These are phyloP conservation scores for Macrochelys suwanniensis DNA, from an alignment of 2,797 vertebrate genomes.

Conservation along the genomic window DNA sequence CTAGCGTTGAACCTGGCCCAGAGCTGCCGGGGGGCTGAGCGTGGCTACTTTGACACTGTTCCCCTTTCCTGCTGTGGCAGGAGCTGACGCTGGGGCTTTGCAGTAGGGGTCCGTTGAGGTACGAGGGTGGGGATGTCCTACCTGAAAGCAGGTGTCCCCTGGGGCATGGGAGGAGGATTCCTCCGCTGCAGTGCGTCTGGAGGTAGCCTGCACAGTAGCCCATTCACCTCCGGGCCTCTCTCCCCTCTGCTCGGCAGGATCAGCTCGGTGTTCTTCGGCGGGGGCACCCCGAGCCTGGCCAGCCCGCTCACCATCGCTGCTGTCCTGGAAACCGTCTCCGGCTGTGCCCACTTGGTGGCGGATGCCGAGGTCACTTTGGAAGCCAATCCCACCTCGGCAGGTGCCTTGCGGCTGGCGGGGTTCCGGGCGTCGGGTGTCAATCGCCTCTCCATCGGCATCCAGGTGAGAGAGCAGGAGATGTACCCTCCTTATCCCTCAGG, in stretches of 20 bases:
- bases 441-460: conserved; percentile 92
- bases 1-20: background rate
- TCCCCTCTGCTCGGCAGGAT: conserved; percentile 78
- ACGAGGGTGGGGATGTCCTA: background rate
- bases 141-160: background rate
- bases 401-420: conserved; percentile 78
- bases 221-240: background rate
- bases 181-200: background rate
- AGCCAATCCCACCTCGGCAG: conserved; percentile 89
- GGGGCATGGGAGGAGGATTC: background rate
- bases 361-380: conserved; percentile 90
- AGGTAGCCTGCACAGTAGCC: fast-evolving
- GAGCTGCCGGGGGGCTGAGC: background rate
- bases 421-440: conserved; percentile 88
- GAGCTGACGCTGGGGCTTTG: background rate
- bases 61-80: background rate
- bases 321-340: conserved; percentile 85
- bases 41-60: background rate
- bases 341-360: conserved; percentile 67
- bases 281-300: conserved; percentile 95
- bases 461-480: conserved; percentile 82
- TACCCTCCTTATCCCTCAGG: too few species aligned
- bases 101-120: background rate
- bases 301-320: conserved; percentile 85
- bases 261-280: conserved; percentile 93